Evolutionary conservation across 2,888 invertebrate species (phyloP).

Genomic region (Perizoma affinitatum): DNA sequence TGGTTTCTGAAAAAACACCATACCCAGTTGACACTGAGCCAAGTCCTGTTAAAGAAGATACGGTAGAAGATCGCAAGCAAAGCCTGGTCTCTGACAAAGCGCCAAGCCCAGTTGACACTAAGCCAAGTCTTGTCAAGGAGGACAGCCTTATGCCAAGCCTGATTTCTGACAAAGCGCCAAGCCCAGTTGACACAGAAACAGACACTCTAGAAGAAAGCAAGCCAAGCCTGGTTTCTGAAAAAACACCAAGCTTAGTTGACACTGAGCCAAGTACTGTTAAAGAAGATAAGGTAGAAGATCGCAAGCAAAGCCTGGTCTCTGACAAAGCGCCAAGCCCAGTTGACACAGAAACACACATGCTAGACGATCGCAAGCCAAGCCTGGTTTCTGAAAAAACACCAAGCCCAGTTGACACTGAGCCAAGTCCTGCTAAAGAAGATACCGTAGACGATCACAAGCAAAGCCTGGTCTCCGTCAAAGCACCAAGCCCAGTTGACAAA

Average conservation of each 20-base stretch:
- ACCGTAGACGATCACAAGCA: too few species aligned
- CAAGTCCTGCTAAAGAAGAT: too few species aligned
- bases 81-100: conserved; percentile 18
- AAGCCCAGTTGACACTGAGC: too few species aligned
- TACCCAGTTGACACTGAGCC: conserved; percentile 6
- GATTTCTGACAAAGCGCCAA: background rate
- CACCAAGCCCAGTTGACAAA: background rate
- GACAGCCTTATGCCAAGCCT: background rate
- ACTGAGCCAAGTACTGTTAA: conserved; percentile 9
- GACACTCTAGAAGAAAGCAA: background rate
- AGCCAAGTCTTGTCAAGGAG: too few species aligned
- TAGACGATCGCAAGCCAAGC: conserved; percentile 13
- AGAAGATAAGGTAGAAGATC: background rate
- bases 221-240: conserved; percentile 21
- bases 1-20: conserved; percentile 11
- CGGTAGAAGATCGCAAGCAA: background rate
- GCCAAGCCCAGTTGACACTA: conserved; percentile 7
- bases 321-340: too few species aligned
- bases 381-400: background rate
- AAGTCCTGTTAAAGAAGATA: conserved; percentile 1
- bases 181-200: background rate
- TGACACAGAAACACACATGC: background rate
- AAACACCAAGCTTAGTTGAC: conserved; percentile 18
- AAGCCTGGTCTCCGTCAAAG: too few species aligned
- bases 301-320: too few species aligned